Evolutionary conservation across 2,888 invertebrate species (phyloP).

Genomic region (Crocallis elinguaria): DNA sequence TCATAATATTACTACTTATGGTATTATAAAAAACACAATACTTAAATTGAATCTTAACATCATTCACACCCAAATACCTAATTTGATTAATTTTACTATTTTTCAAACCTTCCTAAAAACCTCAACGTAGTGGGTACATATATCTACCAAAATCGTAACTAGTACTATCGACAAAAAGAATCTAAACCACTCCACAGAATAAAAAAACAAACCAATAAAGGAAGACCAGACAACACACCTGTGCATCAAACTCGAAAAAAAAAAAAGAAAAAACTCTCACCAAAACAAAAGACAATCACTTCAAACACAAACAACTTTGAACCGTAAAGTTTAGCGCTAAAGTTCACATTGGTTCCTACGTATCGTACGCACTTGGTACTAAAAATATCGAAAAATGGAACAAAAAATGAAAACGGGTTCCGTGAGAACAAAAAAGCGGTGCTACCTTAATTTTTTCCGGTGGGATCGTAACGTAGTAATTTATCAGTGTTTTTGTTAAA

Average conservation of each 20-base stretch:
- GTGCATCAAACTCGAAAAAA: constrained; percentile 29
- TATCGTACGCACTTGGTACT: constrained; percentile 13
- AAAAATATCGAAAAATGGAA: constrained; percentile 30
- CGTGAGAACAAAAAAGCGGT: constrained; percentile 59
- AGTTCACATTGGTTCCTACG: background rate
- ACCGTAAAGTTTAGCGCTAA: background rate
- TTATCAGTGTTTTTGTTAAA: constrained; percentile 45
- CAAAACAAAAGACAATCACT: constrained; percentile 23
- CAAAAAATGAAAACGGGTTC: constrained; percentile 56
- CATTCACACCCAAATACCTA: too few relatives aligned
- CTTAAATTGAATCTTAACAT: too few relatives aligned
- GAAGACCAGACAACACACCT: constrained; percentile 33
- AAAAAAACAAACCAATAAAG: constrained; percentile 26
- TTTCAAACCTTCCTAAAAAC: too few relatives aligned
- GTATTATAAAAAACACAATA: too few relatives aligned
- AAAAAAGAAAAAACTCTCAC: constrained; percentile 10
- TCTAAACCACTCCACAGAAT: constrained; percentile 10
- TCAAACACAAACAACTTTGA: background rate
- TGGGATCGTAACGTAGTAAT: constrained; percentile 45
- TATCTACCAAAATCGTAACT: background rate
- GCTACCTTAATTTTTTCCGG: constrained; percentile 50
- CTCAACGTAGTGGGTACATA: too few relatives aligned
- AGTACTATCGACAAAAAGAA: constrained; percentile 15
- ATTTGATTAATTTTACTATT: too few relatives aligned
- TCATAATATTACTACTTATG: too few relatives aligned